Percentiles rank a stretch among this genome's conserved stretches.
Evolutionary conservation across 1,140 invertebrate species (phyloP).

Genomic region (Drosophila sulfurigaster): DNA sequence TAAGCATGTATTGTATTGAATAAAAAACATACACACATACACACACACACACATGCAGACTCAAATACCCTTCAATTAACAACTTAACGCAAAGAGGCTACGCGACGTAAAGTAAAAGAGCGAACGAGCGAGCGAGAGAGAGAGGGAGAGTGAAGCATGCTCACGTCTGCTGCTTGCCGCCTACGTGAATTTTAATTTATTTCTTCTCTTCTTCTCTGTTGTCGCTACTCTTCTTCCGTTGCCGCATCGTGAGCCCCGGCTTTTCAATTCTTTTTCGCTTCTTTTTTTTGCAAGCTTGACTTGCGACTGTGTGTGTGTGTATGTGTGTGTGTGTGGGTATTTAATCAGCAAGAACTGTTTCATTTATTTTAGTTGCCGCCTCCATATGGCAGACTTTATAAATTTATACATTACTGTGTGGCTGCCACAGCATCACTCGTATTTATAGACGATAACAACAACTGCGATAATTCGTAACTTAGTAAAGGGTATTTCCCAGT

Average conservation of each 20-base stretch:
- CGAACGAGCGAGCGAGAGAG: too few species aligned
- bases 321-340: not conserved
- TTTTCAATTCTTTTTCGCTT: not conserved
- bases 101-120: not conserved
- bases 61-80: conserved; percentile 77
- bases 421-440: not conserved
- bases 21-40: not conserved
- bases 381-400: not conserved
- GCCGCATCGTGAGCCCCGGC: not conserved
- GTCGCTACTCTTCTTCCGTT: conserved; percentile 2
- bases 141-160: not conserved
- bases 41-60: conserved; percentile 44
- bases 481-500: not conserved
- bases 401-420: not conserved
- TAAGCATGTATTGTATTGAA: conserved; percentile 6
- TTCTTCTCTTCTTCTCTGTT: conserved; percentile 32
- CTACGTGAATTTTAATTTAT: conserved; percentile 73
- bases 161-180: conserved; percentile 40
- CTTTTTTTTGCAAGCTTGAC: conserved; percentile 5
- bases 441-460: not conserved
- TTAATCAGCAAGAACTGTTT: conserved; percentile 1
- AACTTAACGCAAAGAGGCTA: conserved; percentile 56
- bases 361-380: conserved; percentile 1
- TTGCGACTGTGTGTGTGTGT: not conserved
- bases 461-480: not conserved